These are phyloP conservation scores for Globia sparganii DNA, from an alignment of 2,888 invertebrate species.

Conservation along the genomic window DNA sequence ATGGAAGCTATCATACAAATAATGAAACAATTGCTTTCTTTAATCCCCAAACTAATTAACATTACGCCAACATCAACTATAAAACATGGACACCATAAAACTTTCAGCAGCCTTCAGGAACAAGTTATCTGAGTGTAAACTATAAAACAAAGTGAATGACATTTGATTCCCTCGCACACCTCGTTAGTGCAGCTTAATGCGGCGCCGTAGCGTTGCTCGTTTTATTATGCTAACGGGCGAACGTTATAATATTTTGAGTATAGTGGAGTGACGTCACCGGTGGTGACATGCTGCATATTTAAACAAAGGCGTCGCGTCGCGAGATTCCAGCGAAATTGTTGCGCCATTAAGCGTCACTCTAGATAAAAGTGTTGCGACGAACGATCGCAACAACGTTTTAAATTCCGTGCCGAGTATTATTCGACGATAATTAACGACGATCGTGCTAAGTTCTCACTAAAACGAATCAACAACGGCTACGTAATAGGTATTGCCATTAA, in stretches of 20 bases:
- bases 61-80: neutral
- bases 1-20: neutral
- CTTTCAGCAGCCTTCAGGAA: slow-evolving; percentile 2
- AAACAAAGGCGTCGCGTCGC: slow-evolving; percentile 72
- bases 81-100: neutral
- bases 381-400: slow-evolving; percentile 53
- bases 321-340: slow-evolving; percentile 66
- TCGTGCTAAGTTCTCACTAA: slow-evolving; percentile 49
- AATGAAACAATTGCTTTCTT: neutral
- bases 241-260: slow-evolving; percentile 87
- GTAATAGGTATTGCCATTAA: slow-evolving; percentile 21
- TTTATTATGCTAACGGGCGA: slow-evolving; percentile 88
- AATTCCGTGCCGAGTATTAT: slow-evolving; percentile 58
- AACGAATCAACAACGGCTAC: slow-evolving; percentile 23
- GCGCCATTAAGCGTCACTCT: slow-evolving; percentile 67
- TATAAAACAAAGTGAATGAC: slow-evolving; percentile 69
- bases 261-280: slow-evolving; percentile 79
- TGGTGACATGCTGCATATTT: slow-evolving; percentile 86
- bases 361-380: slow-evolving; percentile 63
- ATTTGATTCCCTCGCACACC: slow-evolving; percentile 78
- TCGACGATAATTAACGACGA: slow-evolving; percentile 60
- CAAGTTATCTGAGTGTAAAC: slow-evolving; percentile 50
- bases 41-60: neutral
- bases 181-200: slow-evolving; percentile 85
- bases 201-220: slow-evolving; percentile 82